These are phyloP conservation scores for Neoarius graeffei DNA, from an alignment of 2,113 vertebrate species.

Conservation along the genomic window DNA sequence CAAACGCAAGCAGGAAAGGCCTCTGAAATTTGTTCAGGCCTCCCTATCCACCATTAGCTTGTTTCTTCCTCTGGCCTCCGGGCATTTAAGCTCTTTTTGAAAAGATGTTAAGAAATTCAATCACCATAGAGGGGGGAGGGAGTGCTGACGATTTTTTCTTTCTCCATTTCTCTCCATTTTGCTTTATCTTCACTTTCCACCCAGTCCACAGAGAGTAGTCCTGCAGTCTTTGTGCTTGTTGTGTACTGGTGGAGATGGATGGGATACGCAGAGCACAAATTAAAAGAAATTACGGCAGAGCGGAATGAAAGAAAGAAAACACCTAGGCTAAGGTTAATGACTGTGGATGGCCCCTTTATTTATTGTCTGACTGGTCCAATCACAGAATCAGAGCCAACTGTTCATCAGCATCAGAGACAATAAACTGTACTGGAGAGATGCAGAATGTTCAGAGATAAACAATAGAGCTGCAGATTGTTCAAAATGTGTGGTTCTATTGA, in stretches of 20 bases:
- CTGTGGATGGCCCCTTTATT: background rate
- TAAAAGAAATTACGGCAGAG: slow-evolving; percentile 64
- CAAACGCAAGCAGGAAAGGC: slow-evolving; percentile 99
- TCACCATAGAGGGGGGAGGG: slow-evolving; percentile 89
- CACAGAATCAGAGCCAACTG: slow-evolving; percentile 10
- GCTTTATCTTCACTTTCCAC: slow-evolving; percentile 87
- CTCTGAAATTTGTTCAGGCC: slow-evolving; percentile 99
- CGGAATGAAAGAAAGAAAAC: slow-evolving; percentile 58
- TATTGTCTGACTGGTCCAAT: background rate
- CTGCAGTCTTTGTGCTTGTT: slow-evolving; percentile 90
- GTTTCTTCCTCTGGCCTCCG: slow-evolving; percentile 99
- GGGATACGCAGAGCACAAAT: slow-evolving; percentile 65
- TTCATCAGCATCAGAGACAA: background rate
- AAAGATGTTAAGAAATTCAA: slow-evolving; percentile 99
- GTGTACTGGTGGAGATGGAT: slow-evolving; percentile 67
- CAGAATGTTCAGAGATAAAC: background rate
- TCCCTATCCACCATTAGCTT: slow-evolving; percentile 99
- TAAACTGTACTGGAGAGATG: background rate
- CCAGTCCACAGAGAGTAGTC: slow-evolving; percentile 93
- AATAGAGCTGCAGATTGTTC: background rate
- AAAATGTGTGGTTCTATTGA: background rate
- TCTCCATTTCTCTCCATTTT: slow-evolving; percentile 56
- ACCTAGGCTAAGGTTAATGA: slow-evolving; percentile 43
- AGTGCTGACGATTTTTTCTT: slow-evolving; percentile 64
- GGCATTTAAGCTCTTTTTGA: slow-evolving; percentile 99